Conservation (phyloP, 2,113 vertebrate genomes). For the Cinclus mexicanus region DNA sequence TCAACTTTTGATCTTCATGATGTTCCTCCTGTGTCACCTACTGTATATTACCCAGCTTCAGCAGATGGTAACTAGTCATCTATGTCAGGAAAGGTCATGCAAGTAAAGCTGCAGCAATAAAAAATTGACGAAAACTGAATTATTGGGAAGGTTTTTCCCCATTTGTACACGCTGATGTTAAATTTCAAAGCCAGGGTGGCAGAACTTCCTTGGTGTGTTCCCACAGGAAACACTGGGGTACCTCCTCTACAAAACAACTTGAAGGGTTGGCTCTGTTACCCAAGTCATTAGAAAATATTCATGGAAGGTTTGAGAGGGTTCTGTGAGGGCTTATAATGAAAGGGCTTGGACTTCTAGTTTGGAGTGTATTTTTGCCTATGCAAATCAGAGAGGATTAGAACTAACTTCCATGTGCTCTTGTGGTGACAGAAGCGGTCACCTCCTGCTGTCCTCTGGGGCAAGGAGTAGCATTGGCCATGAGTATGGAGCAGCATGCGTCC, state of each 20-base stretch:
- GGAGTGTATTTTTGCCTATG: background rate
- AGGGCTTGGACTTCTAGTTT: background rate
- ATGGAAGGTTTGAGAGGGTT: background rate
- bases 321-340: background rate
- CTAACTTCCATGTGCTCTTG: background rate
- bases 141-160: background rate
- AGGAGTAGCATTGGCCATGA: rapidly evolving
- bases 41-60: background rate
- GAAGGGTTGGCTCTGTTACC: background rate
- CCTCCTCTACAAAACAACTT: background rate
- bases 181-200: background rate
- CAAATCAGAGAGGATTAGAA: background rate
- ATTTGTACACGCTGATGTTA: background rate
- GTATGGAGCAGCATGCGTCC: background rate
- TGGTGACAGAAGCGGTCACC: background rate
- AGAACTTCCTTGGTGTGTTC: background rate
- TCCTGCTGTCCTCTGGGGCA: background rate
- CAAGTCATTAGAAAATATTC: background rate
- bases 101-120: background rate
- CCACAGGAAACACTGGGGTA: background rate
- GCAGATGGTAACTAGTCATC: background rate
- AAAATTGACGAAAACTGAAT: background rate
- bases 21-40: background rate
- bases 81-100: background rate
- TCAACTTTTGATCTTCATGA: background rate